Evolutionary conservation across 2,888 invertebrate genomes (phyloP).

Genomic region (Gibbula magus): DNA sequence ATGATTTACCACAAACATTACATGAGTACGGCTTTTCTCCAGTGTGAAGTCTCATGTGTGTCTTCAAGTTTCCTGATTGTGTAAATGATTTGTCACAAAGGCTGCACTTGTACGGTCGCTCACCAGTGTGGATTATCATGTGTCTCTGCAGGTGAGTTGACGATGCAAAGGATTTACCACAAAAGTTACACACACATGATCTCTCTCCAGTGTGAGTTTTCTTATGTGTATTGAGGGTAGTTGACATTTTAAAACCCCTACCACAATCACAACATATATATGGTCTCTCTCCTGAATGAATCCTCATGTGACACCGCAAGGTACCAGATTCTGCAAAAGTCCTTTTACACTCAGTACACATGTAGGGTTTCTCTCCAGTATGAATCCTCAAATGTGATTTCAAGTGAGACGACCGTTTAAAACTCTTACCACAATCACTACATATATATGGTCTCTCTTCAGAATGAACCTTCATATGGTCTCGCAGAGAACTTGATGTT

Average conservation of each 20-base stretch:
- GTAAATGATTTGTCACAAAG: background rate
- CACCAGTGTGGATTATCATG: background rate
- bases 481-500: no score
- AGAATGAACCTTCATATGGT: no score
- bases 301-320: no score
- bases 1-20: background rate
- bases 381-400: no score
- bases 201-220: no score
- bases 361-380: no score
- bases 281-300: no score
- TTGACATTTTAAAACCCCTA: slow-evolving; percentile 37
- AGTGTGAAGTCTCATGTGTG: background rate
- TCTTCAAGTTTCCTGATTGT: background rate
- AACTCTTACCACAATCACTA: no score
- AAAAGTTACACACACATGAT: slow-evolving; percentile 39
- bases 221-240: slow-evolving; percentile 37
- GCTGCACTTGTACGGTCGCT: background rate
- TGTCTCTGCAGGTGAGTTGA: slow-evolving; percentile 32
- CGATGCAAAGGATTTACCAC: slow-evolving; percentile 37
- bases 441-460: no score
- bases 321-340: no score
- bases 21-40: background rate
- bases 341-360: no score
- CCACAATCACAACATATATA: slow-evolving; percentile 36
- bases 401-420: no score